Base-by-base conservation (phyloP, 2,888 invertebrate genomes). In the Teinopalpus imperialis region DNA sequence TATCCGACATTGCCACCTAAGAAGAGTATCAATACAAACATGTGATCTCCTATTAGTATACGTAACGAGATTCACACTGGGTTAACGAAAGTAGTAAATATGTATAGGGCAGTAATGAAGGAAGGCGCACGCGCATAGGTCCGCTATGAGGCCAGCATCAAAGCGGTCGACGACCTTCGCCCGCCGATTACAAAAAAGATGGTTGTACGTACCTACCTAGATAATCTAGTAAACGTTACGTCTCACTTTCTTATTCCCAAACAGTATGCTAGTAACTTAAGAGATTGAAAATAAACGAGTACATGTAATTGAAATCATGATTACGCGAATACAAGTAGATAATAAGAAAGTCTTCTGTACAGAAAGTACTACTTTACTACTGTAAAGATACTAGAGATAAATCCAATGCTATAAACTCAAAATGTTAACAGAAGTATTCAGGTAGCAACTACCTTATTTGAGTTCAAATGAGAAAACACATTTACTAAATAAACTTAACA, bases 171-270 rank as follows among this genome's bases (percentile, higher is more conserved):
- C 77, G 86, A 86, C 81, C 81, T 74, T 67, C 59, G 59, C 62
- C 66, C 69, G 65, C 70, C 75, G 81, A 80, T 86, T 79, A 83
- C 74, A 85, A 82, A 82, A 85, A 83, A 81, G 74, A 80, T 82
- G 79, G 77, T 74, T 66, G 65, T 67, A 67, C 62, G 59, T 57
- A 57, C 54, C 65, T 56, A 58, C 50, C 29, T 20, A 30, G 8
- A 30, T 6, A 29, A 20, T 29, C 39, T 39, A 18, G 8, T 4
- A 20, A 18, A 14, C 16, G 13, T 30, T 16, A 13, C 16, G 4
- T 13, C 14, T 7, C 14, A n/a, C 13, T 13, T n/a, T 30, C 20
- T 20, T 10, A 20, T 18, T 3, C n/a, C n/a, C n/a, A n/a, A n/a
- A n/a, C n/a, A n/a, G n/a, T n/a, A n/a, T n/a, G n/a, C n/a, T n/a